Evolutionary conservation across 2,888 invertebrate species (phyloP).

Genomic region (Anthophora plumipes): DNA sequence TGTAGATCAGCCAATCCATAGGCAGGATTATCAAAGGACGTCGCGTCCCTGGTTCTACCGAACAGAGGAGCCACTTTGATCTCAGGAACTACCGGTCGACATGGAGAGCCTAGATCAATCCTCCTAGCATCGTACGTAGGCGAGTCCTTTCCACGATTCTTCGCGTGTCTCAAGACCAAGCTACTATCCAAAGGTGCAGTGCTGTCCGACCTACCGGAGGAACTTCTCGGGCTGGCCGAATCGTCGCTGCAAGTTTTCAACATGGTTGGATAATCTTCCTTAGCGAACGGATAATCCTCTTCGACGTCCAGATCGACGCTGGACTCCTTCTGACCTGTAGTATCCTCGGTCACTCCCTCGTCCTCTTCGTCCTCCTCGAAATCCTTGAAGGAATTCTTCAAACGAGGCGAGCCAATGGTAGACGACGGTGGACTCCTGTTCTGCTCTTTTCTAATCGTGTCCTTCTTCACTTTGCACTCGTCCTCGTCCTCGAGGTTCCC

Average conservation of each 20-base stretch:
- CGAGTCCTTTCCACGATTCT: slow-evolving; percentile 72
- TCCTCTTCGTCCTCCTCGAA: slow-evolving; percentile 73
- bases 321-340: slow-evolving; percentile 76
- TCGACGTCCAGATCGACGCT: slow-evolving; percentile 80
- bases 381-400: slow-evolving; percentile 72
- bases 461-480: slow-evolving; percentile 13
- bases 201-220: slow-evolving; percentile 82
- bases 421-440: slow-evolving; percentile 25
- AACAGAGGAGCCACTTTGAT: slow-evolving; percentile 78
- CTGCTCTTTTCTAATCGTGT: neutral
- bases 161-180: slow-evolving; percentile 69
- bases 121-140: slow-evolving; percentile 79
- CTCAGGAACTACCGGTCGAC: slow-evolving; percentile 76
- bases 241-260: slow-evolving; percentile 83
- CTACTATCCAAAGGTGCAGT: slow-evolving; percentile 81
- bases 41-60: slow-evolving; percentile 70
- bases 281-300: slow-evolving; percentile 84
- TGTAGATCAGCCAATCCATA: slow-evolving; percentile 80
- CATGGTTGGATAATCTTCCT: slow-evolving; percentile 84
- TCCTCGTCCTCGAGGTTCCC: slow-evolving; percentile 62
- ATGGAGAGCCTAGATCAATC: slow-evolving; percentile 81
- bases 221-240: slow-evolving; percentile 82
- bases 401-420: slow-evolving; percentile 40
- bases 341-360: slow-evolving; percentile 55
- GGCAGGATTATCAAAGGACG: slow-evolving; percentile 83